phyloP scores from a whole-genome alignment of 2,797 vertebrate species.

The Nothura maculosa region DNA sequence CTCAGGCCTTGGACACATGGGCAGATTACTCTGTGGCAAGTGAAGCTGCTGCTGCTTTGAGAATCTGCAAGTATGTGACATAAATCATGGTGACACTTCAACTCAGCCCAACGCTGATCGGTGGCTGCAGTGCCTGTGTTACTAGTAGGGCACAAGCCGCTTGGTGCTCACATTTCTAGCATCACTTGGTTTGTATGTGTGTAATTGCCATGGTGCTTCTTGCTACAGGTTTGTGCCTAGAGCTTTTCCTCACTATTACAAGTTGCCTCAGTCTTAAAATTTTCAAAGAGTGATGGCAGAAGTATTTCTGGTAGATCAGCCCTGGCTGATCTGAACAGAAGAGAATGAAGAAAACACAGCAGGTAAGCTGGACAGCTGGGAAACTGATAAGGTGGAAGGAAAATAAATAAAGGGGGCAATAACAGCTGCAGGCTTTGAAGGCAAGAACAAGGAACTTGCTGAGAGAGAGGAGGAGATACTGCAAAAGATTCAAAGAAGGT shows the following conservation, averaged over 20 bases:
- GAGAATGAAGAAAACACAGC: background rate
- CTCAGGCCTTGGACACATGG: background rate
- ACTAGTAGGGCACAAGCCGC: no score
- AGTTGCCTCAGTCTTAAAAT: background rate
- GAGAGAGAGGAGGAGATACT: background rate
- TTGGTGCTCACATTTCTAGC: background rate
- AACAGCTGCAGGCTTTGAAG: background rate
- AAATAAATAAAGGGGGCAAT: background rate
- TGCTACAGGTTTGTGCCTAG: background rate
- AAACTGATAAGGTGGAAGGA: background rate
- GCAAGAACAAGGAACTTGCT: background rate
- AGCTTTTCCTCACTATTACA: background rate
- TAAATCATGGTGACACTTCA: background rate
- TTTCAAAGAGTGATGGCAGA: background rate
- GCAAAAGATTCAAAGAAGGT: background rate
- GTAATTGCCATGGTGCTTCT: background rate
- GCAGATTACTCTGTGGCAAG: background rate
- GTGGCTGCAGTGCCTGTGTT: background rate
- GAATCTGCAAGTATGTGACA: background rate
- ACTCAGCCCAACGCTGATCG: background rate
- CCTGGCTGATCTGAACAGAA: background rate
- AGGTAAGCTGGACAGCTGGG: background rate
- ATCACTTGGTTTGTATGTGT: background rate
- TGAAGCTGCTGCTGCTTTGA: background rate
- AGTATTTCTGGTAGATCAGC: background rate